These are phyloP conservation scores for Gastrophysa polygoni DNA, from an alignment of 2,888 invertebrate genomes.

Conservation along the genomic window DNA sequence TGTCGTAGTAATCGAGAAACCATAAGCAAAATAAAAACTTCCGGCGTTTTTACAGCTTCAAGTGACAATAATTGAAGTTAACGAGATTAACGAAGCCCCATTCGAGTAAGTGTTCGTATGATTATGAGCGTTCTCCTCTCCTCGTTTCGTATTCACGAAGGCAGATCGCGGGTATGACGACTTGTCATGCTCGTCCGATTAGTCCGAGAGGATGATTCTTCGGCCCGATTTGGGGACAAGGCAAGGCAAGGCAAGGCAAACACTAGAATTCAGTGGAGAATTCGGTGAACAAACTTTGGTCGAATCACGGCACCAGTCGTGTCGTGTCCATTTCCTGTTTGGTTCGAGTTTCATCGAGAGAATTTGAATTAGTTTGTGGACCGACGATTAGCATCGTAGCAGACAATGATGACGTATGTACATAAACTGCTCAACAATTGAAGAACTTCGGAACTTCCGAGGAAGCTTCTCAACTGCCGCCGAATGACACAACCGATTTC, in stretches of 20 bases:
- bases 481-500: too few relatives aligned
- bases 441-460: too few relatives aligned
- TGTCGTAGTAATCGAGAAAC: not conserved
- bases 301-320: not conserved
- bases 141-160: not conserved
- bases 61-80: slow-evolving; percentile 26
- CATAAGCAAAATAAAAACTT: not conserved
- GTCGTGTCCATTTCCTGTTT: not conserved
- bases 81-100: slow-evolving; percentile 20
- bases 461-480: too few relatives aligned
- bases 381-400: not conserved
- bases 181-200: too few relatives aligned
- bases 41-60: slow-evolving; percentile 6
- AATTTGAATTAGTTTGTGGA: not conserved
- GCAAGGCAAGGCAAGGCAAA: too few relatives aligned
- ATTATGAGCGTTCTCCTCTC: not conserved
- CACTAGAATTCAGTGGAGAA: not conserved
- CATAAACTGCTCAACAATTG: too few relatives aligned
- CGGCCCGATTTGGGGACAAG: too few relatives aligned
- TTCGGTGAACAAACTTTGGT: not conserved
- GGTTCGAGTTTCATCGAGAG: not conserved
- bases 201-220: too few relatives aligned
- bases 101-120: slow-evolving; percentile 14
- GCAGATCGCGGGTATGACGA: not conserved
- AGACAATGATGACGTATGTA: not conserved